Percentiles rank a stretch among this genome's conserved stretches.
Conservation (phyloP, 2,113 vertebrate species). For the Xenopus laevis region DNA sequence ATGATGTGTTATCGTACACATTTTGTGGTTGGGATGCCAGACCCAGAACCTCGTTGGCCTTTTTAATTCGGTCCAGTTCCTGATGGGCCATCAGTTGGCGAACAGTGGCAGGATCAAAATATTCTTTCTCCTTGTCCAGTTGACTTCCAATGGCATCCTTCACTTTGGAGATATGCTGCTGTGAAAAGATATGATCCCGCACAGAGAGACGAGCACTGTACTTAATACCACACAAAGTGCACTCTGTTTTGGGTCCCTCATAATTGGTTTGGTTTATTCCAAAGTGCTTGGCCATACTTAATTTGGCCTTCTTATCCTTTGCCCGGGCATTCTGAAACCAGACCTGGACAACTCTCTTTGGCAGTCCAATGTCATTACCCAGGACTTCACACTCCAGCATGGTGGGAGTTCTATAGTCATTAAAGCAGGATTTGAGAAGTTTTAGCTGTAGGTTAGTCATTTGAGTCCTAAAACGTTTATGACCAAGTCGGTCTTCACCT, state of each 20-base stretch:
- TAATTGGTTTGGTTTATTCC: constrained; percentile 98
- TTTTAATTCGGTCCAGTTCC: constrained; percentile 98
- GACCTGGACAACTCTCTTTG: constrained; percentile 98
- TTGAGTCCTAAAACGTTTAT: constrained; percentile 97
- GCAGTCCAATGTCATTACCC: constrained; percentile 98
- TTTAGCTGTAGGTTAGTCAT: constrained; percentile 98
- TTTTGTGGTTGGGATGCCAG: constrained; percentile 88
- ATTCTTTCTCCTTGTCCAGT: constrained; percentile 97
- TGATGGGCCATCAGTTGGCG: constrained; percentile 98
- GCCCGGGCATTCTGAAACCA: constrained; percentile 99
- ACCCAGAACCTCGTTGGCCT: constrained; percentile 96
- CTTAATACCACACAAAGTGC: constrained; percentile 97
- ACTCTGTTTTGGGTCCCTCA: constrained; percentile 97
- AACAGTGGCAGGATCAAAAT: constrained; percentile 97
- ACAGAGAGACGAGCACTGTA: constrained; percentile 96
- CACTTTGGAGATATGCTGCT: constrained; percentile 97
- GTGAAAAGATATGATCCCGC: constrained; percentile 98
- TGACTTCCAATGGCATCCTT: constrained; percentile 98
- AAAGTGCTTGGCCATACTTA: constrained; percentile 99
- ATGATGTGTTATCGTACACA: constrained; percentile 88
- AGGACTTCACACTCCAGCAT: constrained; percentile 99
- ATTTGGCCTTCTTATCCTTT: constrained; percentile 97
- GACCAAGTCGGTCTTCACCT: constrained; percentile 90
- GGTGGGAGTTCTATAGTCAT: constrained; percentile 96
- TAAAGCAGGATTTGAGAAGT: constrained; percentile 96